Base-by-base conservation (phyloP, 2,113 vertebrate genomes). In the Brachypteracias leptosomus region DNA sequence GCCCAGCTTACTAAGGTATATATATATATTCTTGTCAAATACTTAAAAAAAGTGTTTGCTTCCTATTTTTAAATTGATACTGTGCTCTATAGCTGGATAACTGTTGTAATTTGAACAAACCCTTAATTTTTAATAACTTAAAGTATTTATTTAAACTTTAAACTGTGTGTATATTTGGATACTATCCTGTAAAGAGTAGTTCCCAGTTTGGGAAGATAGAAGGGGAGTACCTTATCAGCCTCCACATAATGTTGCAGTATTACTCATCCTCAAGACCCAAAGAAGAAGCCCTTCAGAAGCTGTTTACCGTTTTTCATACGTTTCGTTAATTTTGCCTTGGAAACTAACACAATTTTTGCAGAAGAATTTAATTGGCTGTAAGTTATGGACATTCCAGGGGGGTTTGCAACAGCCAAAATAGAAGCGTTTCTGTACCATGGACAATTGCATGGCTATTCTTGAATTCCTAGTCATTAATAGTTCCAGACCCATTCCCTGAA, bases 1-100 rank as follows among this genome's bases (percentile, higher is more conserved):
- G 98, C 98, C 96, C 98, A 99, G 98, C 99, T 99, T 97, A 98
- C 99, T 91, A 99, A 99, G 99, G 99, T 99, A 99, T 96, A 95
- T 97, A 98, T 94, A 96, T 97, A 98, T 94, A 96, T 98, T 97
- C 95, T 97, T 96, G 97, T 96, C 95, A 93, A 96, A 97, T 98
- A 95, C 94, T 97, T 93, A 92, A 93, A 79, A 85, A 66, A 88
- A 96, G 87, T 95, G 86, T 97, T 97, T 96, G 74, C 92, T 98
- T 98, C 97, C 20, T 95, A 88, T 96, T 98, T 97, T 97, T 95
- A 95, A 87, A 92, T 95, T 93, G 85, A 90, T 95, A 62, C 84
- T 95, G 96, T 97, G 68, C 29, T 92, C 63, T 86, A 59, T 93
- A 85, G 73, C 70, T 70, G 85, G 33, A 71, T 97, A 89, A 93